phyloP scores from a whole-genome alignment of 1,140 invertebrate genomes.

The Solen grandis region DNA sequence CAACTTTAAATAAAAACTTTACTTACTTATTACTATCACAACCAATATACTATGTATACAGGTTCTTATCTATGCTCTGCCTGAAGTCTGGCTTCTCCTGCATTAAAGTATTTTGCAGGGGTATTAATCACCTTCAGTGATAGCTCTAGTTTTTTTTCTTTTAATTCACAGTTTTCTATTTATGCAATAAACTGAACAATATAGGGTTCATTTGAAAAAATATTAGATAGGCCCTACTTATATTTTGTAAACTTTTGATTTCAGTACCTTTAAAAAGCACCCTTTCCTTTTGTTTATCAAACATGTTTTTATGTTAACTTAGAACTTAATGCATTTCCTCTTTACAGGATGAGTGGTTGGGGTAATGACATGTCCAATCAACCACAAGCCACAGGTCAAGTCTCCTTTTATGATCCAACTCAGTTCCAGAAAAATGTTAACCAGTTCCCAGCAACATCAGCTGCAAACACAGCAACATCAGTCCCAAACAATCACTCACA shows the following conservation, averaged over 20 bases:
- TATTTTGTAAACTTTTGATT: neutral
- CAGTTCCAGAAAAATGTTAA: constrained; percentile 30
- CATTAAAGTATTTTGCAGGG: no score
- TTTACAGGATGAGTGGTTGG: constrained; percentile 51
- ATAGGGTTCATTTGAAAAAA: neutral
- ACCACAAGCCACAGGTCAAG: constrained; percentile 22
- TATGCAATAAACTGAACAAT: neutral
- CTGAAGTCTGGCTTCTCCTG: no score
- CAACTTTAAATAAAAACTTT: no score
- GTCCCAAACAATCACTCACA: neutral
- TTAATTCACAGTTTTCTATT: neutral
- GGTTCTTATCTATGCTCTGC: no score
- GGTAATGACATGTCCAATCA: constrained; percentile 5
- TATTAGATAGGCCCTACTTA: neutral
- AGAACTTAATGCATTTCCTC: neutral
- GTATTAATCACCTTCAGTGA: no score
- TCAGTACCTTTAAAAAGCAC: neutral
- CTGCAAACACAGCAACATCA: neutral
- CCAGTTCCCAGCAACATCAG: neutral
- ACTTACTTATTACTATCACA: no score
- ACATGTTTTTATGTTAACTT: neutral
- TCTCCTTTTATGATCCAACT: constrained; percentile 46
- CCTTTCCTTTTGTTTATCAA: neutral
- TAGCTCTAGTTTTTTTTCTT: neutral
- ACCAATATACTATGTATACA: no score